Evolutionary conservation across 2,888 invertebrate genomes (phyloP), one percentile per base, ranked within the genome.

Genomic region (Nymphalis urticae): DNA sequence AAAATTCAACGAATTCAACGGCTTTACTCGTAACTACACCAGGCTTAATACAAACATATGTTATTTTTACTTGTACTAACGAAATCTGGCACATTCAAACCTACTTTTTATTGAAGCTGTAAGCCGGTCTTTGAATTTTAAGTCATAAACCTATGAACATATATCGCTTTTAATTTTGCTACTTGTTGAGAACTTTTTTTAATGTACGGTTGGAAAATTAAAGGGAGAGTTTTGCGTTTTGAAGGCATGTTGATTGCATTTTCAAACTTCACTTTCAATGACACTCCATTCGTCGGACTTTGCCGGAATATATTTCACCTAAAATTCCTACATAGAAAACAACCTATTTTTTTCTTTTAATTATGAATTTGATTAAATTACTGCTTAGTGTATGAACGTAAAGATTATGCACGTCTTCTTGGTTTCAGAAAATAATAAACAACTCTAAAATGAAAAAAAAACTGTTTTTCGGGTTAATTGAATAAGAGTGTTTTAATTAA

Each of bases 231-330:
- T 56, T 56, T 56, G 32, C 56, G 56, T 56, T 32, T 32, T 56
- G 56, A 56, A 36, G 27, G 56, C 56, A 56, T 56, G 56, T 56
- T 56, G 56, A 56, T 56, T 56, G 56, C 56, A 56, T 56, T 56
- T 56, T 56, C 56, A 27, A 56, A 56, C 56, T 56, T 56, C 32
- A 17, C 53, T 53, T 53, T 53, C 53, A 53, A 53, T 53, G 53
- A 27, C 21, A 53, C 53, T 53, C 53, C 53, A 53, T 24, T 24
- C 53, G 53, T 53, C 32, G 56, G n/a, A 56, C 56, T 56, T 56
- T 56, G 32, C n/a, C 7, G 36, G n/a, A 32, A 56, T 42, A 58
- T 19, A 58, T 56, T 42, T 58, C 58, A 58, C 42, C 58, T 58
- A 58, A 58, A 58, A 36, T 42, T 58, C 32, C 32, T 56, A 27